These are phyloP conservation scores for Heteromyza rotundicornis DNA, from an alignment of 2,888 invertebrate genomes.

Conservation along the genomic window DNA sequence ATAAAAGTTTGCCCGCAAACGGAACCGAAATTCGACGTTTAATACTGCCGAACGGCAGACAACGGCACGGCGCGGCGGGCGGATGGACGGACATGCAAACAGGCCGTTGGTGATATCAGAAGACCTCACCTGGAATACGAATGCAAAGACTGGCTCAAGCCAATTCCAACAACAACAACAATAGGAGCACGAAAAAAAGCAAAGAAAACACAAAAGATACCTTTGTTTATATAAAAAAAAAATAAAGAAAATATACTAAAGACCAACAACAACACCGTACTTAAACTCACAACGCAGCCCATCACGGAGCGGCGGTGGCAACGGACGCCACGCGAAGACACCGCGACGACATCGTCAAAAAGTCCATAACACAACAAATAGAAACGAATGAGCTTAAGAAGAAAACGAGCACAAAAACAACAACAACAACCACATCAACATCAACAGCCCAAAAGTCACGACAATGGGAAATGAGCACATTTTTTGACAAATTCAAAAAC, in stretches of 20 bases:
- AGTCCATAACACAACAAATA: not conserved
- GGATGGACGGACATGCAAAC: not conserved
- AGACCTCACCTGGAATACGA: too few relatives aligned
- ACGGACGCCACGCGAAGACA: not conserved
- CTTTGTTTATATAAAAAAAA: not conserved
- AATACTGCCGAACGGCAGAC: not conserved
- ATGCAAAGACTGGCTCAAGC: too few relatives aligned
- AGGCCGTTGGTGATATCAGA: not conserved
- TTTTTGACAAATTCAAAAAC: constrained; percentile 36
- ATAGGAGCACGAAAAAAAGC: not conserved
- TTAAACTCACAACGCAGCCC: not conserved
- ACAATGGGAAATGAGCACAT: constrained; percentile 12
- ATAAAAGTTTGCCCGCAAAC: not conserved
- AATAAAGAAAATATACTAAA: not conserved
- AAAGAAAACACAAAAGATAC: not conserved
- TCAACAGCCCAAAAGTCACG: not conserved
- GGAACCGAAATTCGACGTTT: not conserved
- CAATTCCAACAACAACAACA: not conserved
- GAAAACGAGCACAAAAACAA: not conserved
- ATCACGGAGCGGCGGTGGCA: not conserved
- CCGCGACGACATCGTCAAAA: not conserved
- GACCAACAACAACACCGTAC: not conserved
- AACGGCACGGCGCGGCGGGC: not conserved
- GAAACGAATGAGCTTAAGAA: not conserved
- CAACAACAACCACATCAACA: not conserved